Evolutionary conservation across 2,888 invertebrate species (phyloP), one percentile per base, ranked within the genome.

Genomic region (Calameuta idolon): DNA sequence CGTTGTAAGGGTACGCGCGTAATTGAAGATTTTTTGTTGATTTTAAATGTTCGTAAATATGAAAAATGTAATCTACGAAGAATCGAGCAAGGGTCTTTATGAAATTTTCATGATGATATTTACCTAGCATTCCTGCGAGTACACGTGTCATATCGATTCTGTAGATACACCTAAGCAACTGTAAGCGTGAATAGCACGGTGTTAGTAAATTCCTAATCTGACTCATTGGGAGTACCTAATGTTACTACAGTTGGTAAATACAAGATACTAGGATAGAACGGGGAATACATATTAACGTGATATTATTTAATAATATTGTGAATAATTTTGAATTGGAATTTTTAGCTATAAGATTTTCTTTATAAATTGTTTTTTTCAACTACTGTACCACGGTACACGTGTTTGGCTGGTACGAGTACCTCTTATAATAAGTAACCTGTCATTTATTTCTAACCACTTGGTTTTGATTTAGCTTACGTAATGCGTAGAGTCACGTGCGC

Each of bases 81-180:
- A 55, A 55, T 2, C 1, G 55, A 55, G 40, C 23, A 40, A 15
- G 15, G 23, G 9, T 55, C 55, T 55, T 55, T 55, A 55, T 23
- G 55, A 55, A 55, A 55, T 55, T 55, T 55, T 55, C 9, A 55
- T 55, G 23, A 55, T 23, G 23, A 55, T 55, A 77, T 83, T 84
- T 80, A 79, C 80, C 81, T 81, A 81, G 75, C 84, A 87, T 88
- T 89, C 86, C 86, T 78, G 69, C 79, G 81, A 75, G 79, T 78
- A 34, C 81, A 83, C 85, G 86, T 86, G 84, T 87, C 83, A 79
- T 87, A 89, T 89, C 83, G 89, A 90, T 89, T 87, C 69, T 79
- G 78, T 81, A 82, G 77, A 75, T 73, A 78, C 77, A 79, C 77
- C 9, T 78, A 79, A 76, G 75, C 82, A 37, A 73, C 75, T 69